Conservation (phyloP, 2,797 vertebrate species). For the Pseudopleuronectes americanus region DNA sequence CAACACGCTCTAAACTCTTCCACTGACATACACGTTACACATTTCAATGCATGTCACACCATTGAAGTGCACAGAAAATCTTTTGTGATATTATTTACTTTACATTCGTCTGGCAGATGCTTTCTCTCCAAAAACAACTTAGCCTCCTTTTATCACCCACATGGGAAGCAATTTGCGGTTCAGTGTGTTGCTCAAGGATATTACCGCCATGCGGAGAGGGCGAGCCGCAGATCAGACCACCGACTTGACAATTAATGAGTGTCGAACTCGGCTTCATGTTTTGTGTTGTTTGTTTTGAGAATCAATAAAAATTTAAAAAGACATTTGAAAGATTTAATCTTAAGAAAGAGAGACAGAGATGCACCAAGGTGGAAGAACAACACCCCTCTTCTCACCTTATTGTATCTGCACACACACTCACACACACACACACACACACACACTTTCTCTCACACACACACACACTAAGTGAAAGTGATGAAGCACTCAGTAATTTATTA, state of each 20-base stretch:
- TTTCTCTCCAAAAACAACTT: conserved; percentile 10
- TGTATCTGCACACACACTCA: conserved; percentile 15
- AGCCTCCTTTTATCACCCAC: conserved; percentile 23
- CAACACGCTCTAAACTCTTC: conserved; percentile 30
- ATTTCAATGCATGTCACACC: conserved; percentile 7
- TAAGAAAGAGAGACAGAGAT: conserved; percentile 7
- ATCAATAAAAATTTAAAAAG: background rate
- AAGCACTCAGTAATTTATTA: conserved; percentile 63
- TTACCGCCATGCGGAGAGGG: conserved; percentile 14
- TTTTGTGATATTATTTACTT: conserved; percentile 24
- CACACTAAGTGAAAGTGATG: conserved; percentile 65
- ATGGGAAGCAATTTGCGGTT: conserved; percentile 26
- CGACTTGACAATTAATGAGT: background rate
- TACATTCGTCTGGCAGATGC: conserved; percentile 22
- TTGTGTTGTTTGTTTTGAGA: conserved; percentile 13
- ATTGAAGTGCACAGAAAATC: conserved; percentile 6
- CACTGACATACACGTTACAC: conserved; percentile 13
- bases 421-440: background rate
- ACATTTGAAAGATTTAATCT: conserved; percentile 2
- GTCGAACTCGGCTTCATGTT: too few species aligned
- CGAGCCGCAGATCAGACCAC: conserved; percentile 5
- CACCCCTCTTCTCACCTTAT: conserved; percentile 42
- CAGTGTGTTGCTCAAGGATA: conserved; percentile 20
- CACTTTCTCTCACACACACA: conserved; percentile 10
- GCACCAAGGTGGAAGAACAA: conserved; percentile 15